These are phyloP conservation scores for Mythimna loreyi DNA, from an alignment of 2,888 invertebrate genomes.

Conservation along the genomic window DNA sequence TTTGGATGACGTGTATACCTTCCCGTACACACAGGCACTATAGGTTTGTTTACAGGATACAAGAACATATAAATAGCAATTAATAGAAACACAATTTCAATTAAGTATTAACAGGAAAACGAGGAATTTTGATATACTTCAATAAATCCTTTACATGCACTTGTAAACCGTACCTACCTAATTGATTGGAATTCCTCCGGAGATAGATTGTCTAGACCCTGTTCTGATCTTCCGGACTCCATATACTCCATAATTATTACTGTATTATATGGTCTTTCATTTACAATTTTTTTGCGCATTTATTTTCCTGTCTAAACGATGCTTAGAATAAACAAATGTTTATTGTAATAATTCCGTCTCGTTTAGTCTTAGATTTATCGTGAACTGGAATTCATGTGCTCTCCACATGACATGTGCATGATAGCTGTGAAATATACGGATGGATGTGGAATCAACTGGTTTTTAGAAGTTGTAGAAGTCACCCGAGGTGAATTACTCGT, in stretches of 20 bases:
- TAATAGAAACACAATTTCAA: conserved; percentile 46
- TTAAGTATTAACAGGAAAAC: conserved; percentile 68
- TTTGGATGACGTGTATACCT: conserved; percentile 60
- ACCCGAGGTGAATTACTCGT: conserved; percentile 20
- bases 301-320: not conserved
- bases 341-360: conserved; percentile 20
- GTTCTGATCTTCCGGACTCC: conserved; percentile 15
- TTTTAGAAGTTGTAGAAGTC: conserved; percentile 33
- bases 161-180: conserved; percentile 24
- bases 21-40: conserved; percentile 29
- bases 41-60: conserved; percentile 31
- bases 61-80: conserved; percentile 51
- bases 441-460: conserved; percentile 41
- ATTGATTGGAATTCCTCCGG: conserved; percentile 17
- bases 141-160: conserved; percentile 57
- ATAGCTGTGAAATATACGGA: conserved; percentile 26
- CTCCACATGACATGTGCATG: conserved; percentile 42
- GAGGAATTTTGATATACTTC: conserved; percentile 44
- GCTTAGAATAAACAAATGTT: conserved; percentile 1
- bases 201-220: conserved; percentile 10
- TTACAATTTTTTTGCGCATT: not conserved
- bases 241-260: conserved; percentile 1
- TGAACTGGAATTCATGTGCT: conserved; percentile 21
- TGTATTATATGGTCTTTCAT: not conserved
- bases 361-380: conserved; percentile 23